Evolutionary conservation across 2,113 vertebrate genomes (phyloP).

Genomic region (Lampris megalopsis): DNA sequence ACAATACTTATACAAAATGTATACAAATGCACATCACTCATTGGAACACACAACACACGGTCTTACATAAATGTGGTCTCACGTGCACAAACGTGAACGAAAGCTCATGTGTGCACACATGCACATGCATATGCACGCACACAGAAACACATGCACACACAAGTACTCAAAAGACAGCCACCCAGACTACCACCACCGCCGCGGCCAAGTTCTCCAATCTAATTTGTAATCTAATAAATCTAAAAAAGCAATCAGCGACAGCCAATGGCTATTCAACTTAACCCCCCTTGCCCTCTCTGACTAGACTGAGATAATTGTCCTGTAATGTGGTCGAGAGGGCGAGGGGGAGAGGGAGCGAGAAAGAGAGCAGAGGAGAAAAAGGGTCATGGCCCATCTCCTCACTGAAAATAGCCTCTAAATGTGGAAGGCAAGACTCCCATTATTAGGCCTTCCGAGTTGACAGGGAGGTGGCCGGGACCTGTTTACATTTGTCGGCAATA

Average conservation of each 20-base stretch:
- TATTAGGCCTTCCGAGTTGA: slow-evolving; percentile 73
- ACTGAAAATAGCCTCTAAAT: slow-evolving; percentile 74
- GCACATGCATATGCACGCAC: neutral
- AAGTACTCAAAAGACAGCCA: slow-evolving; percentile 24
- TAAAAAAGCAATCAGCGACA: slow-evolving; percentile 66
- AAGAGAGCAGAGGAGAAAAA: slow-evolving; percentile 37
- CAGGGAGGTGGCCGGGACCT: slow-evolving; percentile 66
- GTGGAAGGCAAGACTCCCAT: slow-evolving; percentile 68
- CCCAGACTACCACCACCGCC: slow-evolving; percentile 14
- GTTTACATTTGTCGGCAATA: slow-evolving; percentile 72
- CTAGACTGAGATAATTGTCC: slow-evolving; percentile 72
- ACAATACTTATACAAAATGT: no score
- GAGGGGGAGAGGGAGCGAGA: slow-evolving; percentile 40
- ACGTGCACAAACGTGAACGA: neutral
- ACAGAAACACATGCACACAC: neutral
- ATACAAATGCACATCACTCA: no score
- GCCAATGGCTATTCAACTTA: slow-evolving; percentile 64
- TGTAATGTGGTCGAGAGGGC: slow-evolving; percentile 68
- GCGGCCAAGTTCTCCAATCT: slow-evolving; percentile 50
- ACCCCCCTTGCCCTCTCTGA: slow-evolving; percentile 55
- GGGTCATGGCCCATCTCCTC: slow-evolving; percentile 65
- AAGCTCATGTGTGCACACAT: neutral
- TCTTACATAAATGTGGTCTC: no score
- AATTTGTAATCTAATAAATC: slow-evolving; percentile 74
- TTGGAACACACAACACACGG: neutral